Evolutionary conservation across 1,140 invertebrate species (phyloP), one percentile per base, ranked within the genome.

Genomic region (Drosophila littoralis): DNA sequence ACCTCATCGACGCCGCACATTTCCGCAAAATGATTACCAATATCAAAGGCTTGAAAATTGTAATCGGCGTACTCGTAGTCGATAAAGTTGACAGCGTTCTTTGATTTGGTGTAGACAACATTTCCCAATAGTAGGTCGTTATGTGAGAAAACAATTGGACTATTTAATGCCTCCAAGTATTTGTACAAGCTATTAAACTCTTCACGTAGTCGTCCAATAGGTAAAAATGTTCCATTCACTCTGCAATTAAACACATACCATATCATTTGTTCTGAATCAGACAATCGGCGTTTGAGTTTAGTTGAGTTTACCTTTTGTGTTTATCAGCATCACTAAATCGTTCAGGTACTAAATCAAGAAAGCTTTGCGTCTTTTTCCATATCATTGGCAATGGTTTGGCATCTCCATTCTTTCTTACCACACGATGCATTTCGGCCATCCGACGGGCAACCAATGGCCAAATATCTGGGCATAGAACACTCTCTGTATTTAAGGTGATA

Each of bases 21-120:
- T 94, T 99, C 98, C 85, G 96, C 96, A 94, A 99, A 99, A 94
- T 99, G 98, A 94, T 99, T 99, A 12, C 96, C 98, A 92, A 99
- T 98, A 93, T 99, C 99, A 93, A 95, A 99, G 1, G 97, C 96
- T 93, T 98, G 97, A 93, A 97, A 98, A 93, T 99, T 99, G 81
- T 96, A 96, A 67, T 95, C 96, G 7, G 97, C 97, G 93, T 99
- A 99, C 93, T 99, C 99, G 93, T 97, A 99, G 93, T 99, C 99
- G 83, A 99, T 99, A 92, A 99, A 99, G 17, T 95, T 95, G 4
- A 99, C 95, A 76, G 93, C 93, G 78, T 95, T 94, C 83, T 95
- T 94, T 66, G 94, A 93, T 88, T 95, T 92, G 84, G 97, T 95
- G 88, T 96, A 96, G 58, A 99, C 95, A 64, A 99, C 95, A 93